A percentile compares a stretch with the other conserved stretches of the same genome.
These are phyloP conservation scores for Lymantria monacha DNA, from an alignment of 2,888 invertebrate species.

Conservation along the genomic window DNA sequence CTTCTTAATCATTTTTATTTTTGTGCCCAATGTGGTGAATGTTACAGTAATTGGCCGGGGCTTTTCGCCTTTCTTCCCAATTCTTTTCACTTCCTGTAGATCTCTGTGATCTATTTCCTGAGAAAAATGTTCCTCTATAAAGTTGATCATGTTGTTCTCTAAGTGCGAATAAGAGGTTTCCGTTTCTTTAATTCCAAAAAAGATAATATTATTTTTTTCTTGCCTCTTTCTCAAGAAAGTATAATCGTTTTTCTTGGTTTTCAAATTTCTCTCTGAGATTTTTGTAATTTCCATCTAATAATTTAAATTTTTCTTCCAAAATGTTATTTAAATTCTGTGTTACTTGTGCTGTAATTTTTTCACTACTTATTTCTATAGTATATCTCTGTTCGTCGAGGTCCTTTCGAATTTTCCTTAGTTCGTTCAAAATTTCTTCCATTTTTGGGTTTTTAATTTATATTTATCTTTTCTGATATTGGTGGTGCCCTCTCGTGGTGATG, in stretches of 20 bases:
- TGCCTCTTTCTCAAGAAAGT: constrained; percentile 16
- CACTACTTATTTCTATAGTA: background rate
- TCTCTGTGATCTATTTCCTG: constrained; percentile 10
- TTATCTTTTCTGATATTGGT: constrained; percentile 6
- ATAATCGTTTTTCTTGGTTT: constrained; percentile 19
- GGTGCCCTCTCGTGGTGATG: background rate
- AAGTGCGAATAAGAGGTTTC: constrained; percentile 3
- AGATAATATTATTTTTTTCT: constrained; percentile 9
- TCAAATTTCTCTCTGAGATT: constrained; percentile 13
- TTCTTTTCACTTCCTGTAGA: constrained; percentile 14
- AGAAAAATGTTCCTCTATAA: constrained; percentile 7
- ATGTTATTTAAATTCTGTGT: constrained; percentile 17
- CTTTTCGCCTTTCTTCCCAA: constrained; percentile 15
- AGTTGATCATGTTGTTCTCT: constrained; percentile 7
- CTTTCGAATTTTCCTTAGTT: constrained; percentile 3
- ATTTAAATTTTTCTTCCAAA: constrained; percentile 16
- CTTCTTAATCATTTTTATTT: background rate
- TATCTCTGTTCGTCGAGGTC: constrained; percentile 2
- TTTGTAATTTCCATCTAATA: constrained; percentile 8
- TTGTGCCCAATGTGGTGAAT: constrained; percentile 1
- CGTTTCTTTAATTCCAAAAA: constrained; percentile 8
- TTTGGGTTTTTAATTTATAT: background rate
- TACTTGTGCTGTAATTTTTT: constrained; percentile 14
- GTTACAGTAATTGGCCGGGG: constrained; percentile 16
- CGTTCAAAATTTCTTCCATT: constrained; percentile 7